phyloP scores from a whole-genome alignment of 2,888 invertebrate species.

The Lithodes maja region DNA sequence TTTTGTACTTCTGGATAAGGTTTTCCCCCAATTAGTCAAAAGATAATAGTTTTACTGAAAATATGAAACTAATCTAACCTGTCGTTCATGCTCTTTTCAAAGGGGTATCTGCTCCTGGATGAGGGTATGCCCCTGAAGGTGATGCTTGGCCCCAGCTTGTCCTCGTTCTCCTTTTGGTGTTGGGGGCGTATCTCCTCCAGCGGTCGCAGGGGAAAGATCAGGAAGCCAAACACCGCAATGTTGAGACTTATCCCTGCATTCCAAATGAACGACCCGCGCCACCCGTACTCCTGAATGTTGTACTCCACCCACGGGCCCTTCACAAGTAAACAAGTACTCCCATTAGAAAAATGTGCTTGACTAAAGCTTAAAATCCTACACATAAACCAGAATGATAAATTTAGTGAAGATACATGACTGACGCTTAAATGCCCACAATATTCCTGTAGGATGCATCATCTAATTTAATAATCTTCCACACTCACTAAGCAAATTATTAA shows the following conservation, averaged over 20 bases:
- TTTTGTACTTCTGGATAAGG: too few species aligned
- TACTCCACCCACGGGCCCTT: slow-evolving; percentile 69
- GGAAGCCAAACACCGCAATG: slow-evolving; percentile 71
- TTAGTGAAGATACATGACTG: not conserved
- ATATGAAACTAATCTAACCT: too few species aligned
- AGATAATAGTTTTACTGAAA: too few species aligned
- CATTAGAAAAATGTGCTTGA: not conserved
- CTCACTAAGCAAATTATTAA: too few species aligned
- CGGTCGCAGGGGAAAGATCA: slow-evolving; percentile 66
- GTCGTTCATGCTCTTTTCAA: slow-evolving; percentile 54
- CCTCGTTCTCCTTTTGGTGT: not conserved
- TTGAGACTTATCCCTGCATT: slow-evolving; percentile 71
- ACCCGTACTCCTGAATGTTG: slow-evolving; percentile 71
- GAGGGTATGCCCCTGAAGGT: slow-evolving; percentile 4
- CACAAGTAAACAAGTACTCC: not conserved
- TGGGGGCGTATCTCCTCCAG: slow-evolving; percentile 18
- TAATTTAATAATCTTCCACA: too few species aligned
- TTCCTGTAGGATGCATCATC: too few species aligned
- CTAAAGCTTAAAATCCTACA: not conserved
- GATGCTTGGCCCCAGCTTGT: not conserved
- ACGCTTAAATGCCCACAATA: not conserved
- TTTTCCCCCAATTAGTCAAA: too few species aligned
- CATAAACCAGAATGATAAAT: not conserved
- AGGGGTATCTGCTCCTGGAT: slow-evolving; percentile 40
- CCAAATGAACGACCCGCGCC: slow-evolving; percentile 71